Base-by-base conservation (phyloP, 2,888 invertebrate species). In the Scaptodrosophila latifasciaeformis region DNA sequence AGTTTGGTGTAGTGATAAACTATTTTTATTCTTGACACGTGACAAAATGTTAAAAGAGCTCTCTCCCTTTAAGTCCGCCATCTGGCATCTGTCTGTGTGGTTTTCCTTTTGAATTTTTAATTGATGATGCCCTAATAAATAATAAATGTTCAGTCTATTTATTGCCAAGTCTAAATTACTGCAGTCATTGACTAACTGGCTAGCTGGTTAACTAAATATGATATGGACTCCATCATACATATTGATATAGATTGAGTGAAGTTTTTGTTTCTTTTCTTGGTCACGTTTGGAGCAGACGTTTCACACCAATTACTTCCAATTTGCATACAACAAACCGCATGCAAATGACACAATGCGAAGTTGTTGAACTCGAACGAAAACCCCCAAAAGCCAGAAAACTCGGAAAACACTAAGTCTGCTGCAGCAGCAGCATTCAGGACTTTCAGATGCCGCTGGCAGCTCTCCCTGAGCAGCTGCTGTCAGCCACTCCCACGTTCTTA, bases 251-350 rank as follows among this genome's bases (percentile, higher is more conserved):
- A n/a, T 47, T 48, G 35, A n/a, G 46, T 60, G 59, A 49, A 40
- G 19, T 19, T 44, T 19, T 24, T 34, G 45, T 48, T 45, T 31
- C 53, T 48, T 53, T 37, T 27, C 29, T 49, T 43, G 64, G 72
- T 81, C 72, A 78, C 79, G 72, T 78, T 59, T 65, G 35, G 45
- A 37, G 50, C 76, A 70, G 79, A 76, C 81, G 71, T 78, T 72
- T 72, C 72, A 72, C 72, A 81, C 81, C 72, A 75, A 75, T 75
- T 75, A 75, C 75, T 72, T 72, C 70, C 62, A 55, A 75, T 75
- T 81, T 75, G 70, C 80, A 81, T 75, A 59, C 58, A 65, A 65
- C 66, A 72, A 70, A 54, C 67, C 81, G 70, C 80, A 81, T 79
- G 74, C 80, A 77, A 81, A 79, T 77, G 77, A 62, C 80, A 54